Conservation (phyloP, 2,113 vertebrate genomes). For the Carettochelys insculpta region DNA sequence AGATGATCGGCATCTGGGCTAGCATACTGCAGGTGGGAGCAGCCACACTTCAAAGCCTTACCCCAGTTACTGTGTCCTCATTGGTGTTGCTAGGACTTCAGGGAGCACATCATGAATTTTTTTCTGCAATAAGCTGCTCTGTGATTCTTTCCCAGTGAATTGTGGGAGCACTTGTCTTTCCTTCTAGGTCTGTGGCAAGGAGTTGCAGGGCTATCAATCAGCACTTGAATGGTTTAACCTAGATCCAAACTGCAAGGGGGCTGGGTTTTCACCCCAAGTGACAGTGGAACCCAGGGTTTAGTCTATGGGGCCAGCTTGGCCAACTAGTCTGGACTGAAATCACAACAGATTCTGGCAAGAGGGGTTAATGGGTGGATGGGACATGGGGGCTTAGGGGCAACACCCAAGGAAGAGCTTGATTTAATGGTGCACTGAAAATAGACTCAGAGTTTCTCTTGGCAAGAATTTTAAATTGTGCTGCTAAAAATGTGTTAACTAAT, state of each 20-base stretch:
- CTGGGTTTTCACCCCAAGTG: neutral
- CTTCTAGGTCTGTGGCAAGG: neutral
- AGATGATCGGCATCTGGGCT: neutral
- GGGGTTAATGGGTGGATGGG: neutral
- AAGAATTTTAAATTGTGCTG: neutral
- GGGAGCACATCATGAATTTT: neutral
- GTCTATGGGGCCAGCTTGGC: neutral
- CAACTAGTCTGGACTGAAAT: neutral
- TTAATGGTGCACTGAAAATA: neutral
- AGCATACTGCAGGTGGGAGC: accelerated
- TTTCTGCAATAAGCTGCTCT: accelerated
- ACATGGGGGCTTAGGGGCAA: neutral
- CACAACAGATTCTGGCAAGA: neutral
- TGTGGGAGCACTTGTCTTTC: neutral
- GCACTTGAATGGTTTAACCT: neutral
- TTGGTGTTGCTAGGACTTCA: neutral
- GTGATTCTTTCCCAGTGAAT: neutral
- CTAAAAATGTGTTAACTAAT: neutral
- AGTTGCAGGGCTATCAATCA: neutral
- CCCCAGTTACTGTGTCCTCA: neutral
- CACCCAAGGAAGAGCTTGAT: neutral
- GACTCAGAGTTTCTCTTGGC: neutral
- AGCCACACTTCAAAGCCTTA: neutral
- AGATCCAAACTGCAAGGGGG: neutral
- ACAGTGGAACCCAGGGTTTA: neutral